Conservation (phyloP, 2,888 invertebrate genomes). For the Mermis nigrescens region DNA sequence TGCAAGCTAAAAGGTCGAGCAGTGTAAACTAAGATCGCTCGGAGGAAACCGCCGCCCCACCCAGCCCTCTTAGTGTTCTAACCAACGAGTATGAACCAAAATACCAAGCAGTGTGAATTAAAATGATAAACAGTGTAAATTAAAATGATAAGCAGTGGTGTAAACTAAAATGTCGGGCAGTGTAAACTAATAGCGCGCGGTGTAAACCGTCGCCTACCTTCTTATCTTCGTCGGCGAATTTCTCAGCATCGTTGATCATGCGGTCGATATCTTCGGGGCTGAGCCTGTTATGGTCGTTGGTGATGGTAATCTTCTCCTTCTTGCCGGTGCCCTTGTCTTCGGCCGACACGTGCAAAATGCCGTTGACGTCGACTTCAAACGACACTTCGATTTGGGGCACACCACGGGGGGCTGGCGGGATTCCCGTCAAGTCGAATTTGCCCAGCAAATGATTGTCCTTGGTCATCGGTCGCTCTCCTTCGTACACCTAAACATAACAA, state of each 20-base stretch:
- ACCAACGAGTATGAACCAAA: too few relatives aligned
- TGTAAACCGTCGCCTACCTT: slow-evolving; percentile 69
- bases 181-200: too few relatives aligned
- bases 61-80: too few relatives aligned
- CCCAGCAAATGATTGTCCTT: slow-evolving; percentile 96
- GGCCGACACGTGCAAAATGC: slow-evolving; percentile 54
- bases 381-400: slow-evolving; percentile 35
- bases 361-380: slow-evolving; percentile 41
- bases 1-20: too few relatives aligned
- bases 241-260: slow-evolving; percentile 97
- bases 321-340: slow-evolving; percentile 98
- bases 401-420: slow-evolving; percentile 39
- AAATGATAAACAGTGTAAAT: too few relatives aligned
- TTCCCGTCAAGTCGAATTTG: slow-evolving; percentile 66
- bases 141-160: too few relatives aligned
- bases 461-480: slow-evolving; percentile 98
- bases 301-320: slow-evolving; percentile 93
- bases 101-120: too few relatives aligned
- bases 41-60: too few relatives aligned
- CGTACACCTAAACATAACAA: slow-evolving; percentile 48
- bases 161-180: too few relatives aligned
- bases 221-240: slow-evolving; percentile 95
- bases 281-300: slow-evolving; percentile 87
- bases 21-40: too few relatives aligned
- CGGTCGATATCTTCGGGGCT: slow-evolving; percentile 95